Percentiles rank a stretch among this genome's conserved stretches.
These are phyloP conservation scores for Strix uralensis DNA, from an alignment of 2,113 vertebrate genomes.

Conservation along the genomic window DNA sequence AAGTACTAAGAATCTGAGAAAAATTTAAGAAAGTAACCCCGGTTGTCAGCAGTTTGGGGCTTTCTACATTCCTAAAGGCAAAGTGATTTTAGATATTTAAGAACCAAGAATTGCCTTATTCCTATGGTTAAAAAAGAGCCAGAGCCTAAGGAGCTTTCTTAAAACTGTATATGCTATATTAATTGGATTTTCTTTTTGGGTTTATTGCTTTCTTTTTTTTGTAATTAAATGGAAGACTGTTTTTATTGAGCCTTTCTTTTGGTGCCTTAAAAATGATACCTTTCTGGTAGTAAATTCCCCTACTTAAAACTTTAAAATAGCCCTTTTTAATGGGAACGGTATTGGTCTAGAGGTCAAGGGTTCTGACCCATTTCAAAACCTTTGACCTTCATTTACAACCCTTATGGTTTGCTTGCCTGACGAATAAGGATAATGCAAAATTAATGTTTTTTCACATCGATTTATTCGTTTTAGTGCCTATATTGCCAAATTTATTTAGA, in stretches of 20 bases:
- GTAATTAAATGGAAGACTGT: constrained; percentile 72
- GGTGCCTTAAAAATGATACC: constrained; percentile 74
- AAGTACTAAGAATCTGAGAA: constrained; percentile 39
- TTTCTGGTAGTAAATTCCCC: constrained; percentile 80
- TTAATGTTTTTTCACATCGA: constrained; percentile 96
- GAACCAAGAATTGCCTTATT: neutral
- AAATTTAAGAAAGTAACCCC: constrained; percentile 20
- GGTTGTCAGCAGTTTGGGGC: constrained; percentile 16
- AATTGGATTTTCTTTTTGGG: neutral
- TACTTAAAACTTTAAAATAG: constrained; percentile 84
- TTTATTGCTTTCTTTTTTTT: constrained; percentile 61
- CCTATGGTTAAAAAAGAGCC: neutral
- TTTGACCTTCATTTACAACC: constrained; percentile 88
- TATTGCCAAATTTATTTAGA: constrained; percentile 97
- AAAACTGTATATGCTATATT: neutral
- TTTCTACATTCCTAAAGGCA: constrained; percentile 27
- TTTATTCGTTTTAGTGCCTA: constrained; percentile 85
- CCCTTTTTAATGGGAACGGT: constrained; percentile 83
- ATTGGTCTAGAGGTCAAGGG: constrained; percentile 93
- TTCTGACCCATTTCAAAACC: constrained; percentile 87
- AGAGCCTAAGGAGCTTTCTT: neutral
- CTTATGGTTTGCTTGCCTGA: constrained; percentile 85
- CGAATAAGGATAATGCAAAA: constrained; percentile 95
- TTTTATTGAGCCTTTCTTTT: constrained; percentile 74
- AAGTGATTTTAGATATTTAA: constrained; percentile 8